phyloP scores from a whole-genome alignment of 2,797 vertebrate genomes.

The Sebastes hopkinsi region DNA sequence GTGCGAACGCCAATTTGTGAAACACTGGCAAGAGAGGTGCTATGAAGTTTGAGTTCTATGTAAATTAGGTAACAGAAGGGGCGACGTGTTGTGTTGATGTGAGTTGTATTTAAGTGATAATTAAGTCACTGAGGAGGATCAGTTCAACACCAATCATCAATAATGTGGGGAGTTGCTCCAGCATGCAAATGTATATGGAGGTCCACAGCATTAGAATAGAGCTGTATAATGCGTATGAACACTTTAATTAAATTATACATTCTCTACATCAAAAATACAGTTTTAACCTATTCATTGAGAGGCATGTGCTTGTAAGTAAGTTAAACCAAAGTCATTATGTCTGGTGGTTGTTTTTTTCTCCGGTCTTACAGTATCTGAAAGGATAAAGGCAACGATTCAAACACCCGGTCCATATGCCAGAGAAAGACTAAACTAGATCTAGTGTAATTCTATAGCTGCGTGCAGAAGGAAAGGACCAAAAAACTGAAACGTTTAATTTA shows the following conservation, averaged over 20 bases:
- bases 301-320: neutral
- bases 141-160: neutral
- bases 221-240: neutral
- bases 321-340: neutral
- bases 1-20: neutral
- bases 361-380: neutral
- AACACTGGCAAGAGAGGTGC: neutral
- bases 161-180: neutral
- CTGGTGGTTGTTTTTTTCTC: neutral
- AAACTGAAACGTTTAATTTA: neutral
- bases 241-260: slow-evolving; percentile 6
- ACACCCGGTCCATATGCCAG: neutral
- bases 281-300: neutral
- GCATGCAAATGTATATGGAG: neutral
- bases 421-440: neutral
- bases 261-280: neutral
- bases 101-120: slow-evolving; percentile 13
- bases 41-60: neutral
- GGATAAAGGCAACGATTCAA: neutral
- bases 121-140: neutral
- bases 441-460: neutral
- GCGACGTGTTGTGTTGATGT: neutral
- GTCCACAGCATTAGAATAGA: neutral
- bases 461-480: neutral
- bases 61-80: neutral